A percentile compares a stretch with the other conserved stretches of the same genome.
phyloP scores from a whole-genome alignment of 35 echinoderm and acorn worm genomes.

The Ophioderma brevispina region DNA sequence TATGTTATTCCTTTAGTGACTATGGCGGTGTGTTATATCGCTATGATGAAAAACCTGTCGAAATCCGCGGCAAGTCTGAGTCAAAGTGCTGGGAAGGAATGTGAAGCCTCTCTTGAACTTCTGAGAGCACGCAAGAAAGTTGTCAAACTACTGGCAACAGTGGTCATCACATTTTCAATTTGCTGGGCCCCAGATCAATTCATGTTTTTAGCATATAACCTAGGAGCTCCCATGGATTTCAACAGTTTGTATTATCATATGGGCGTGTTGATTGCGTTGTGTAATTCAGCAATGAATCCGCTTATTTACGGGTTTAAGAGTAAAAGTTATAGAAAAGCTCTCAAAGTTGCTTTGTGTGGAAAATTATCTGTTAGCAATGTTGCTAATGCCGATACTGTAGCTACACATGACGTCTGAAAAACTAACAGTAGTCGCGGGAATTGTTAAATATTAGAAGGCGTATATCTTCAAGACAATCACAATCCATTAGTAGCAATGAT shows the following conservation, averaged over 20 bases:
- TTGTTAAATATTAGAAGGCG: too few relatives aligned
- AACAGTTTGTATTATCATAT: constrained; percentile 78
- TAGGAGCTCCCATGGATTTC: constrained; percentile 81
- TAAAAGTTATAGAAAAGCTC: constrained; percentile 66
- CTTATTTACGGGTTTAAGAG: constrained; percentile 96
- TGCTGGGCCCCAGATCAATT: constrained; percentile 97
- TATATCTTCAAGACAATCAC: too few relatives aligned
- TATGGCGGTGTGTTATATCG: constrained; percentile 75
- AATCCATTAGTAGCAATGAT: too few relatives aligned
- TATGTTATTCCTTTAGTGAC: constrained; percentile 83
- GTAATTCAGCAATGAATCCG: constrained; percentile 86
- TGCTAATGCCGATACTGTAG: not conserved
- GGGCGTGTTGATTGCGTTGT: constrained; percentile 83
- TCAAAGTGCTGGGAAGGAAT: constrained; percentile 31
- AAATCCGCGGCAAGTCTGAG: constrained; percentile 51
- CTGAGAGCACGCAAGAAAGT: constrained; percentile 79
- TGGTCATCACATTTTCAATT: constrained; percentile 84
- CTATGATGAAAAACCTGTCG: constrained; percentile 72
- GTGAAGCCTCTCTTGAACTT: constrained; percentile 59
- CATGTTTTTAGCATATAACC: too few relatives aligned
- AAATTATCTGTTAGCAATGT: not conserved
- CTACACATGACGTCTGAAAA: not conserved
- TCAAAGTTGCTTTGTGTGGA: not conserved
- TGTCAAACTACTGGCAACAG: constrained; percentile 66
- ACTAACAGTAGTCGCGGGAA: too few relatives aligned